Conservation (phyloP, 1,140 invertebrate species). For the Neuroterus valhalla region DNA sequence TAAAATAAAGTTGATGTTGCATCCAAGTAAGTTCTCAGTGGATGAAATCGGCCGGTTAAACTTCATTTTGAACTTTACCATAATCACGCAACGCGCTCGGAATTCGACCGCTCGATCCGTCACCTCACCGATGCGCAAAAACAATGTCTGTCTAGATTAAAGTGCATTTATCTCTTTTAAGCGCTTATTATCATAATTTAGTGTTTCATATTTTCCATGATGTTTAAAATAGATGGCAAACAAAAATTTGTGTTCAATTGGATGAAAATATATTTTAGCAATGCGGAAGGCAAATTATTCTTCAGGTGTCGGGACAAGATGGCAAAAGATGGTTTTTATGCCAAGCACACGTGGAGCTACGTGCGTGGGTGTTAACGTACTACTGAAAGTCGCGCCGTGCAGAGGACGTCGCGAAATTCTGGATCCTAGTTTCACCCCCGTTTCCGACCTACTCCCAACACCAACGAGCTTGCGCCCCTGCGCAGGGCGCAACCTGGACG, state of each 20-base stretch:
- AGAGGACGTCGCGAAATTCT: slow-evolving; percentile 41
- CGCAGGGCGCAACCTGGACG: slow-evolving; percentile 20
- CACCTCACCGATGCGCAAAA: background rate
- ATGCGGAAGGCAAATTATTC: background rate
- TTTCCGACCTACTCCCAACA: background rate
- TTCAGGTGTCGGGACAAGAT: slow-evolving; percentile 3
- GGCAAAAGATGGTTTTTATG: slow-evolving; percentile 34
- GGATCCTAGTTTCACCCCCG: slow-evolving; percentile 33
- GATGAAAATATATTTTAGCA: background rate
- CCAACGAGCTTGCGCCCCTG: slow-evolving; percentile 16
- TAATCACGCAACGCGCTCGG: slow-evolving; percentile 41
- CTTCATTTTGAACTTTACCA: slow-evolving; percentile 64
- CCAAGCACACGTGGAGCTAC: slow-evolving; percentile 63
- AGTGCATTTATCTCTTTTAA: background rate
- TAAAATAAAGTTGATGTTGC: background rate
- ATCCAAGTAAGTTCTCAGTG: background rate
- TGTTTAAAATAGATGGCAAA: background rate
- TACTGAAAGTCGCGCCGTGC: slow-evolving; percentile 52
- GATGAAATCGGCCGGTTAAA: background rate
- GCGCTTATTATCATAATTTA: no score
- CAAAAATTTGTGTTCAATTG: no score
- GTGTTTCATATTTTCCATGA: background rate
- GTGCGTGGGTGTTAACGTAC: slow-evolving; percentile 72
- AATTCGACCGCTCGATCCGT: slow-evolving; percentile 6
- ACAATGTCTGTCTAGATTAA: background rate